phyloP scores from a whole-genome alignment of 2,113 vertebrate genomes.

The Desmodus rotundus region DNA sequence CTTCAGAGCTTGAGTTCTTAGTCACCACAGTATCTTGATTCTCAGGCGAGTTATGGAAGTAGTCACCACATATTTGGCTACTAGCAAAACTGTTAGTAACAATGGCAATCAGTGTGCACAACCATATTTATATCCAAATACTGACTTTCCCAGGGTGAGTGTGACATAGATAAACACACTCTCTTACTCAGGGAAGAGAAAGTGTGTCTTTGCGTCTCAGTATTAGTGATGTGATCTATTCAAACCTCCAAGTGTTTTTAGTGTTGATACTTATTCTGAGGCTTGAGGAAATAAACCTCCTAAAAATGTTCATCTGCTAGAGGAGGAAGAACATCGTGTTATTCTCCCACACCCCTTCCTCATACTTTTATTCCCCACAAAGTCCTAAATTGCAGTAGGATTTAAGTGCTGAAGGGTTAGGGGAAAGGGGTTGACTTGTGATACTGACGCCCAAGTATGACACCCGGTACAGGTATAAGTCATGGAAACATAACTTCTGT shows the following conservation, averaged over 20 bases:
- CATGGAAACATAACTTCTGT: not conserved
- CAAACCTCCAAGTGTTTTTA: not conserved
- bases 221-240: not conserved
- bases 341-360: not conserved
- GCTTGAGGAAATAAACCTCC: not conserved
- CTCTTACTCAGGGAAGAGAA: not conserved
- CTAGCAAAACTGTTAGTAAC: not conserved
- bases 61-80: not conserved
- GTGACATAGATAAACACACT: not conserved
- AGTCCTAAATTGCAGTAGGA: not conserved
- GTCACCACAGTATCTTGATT: not conserved
- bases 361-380: not conserved
- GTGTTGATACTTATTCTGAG: not conserved
- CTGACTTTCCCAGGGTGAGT: not conserved
- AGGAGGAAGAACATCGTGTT: not conserved
- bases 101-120: accelerated
- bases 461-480: not conserved
- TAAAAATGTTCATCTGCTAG: not conserved
- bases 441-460: not conserved
- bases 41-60: not conserved
- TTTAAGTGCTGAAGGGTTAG: not conserved
- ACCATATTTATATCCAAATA: not conserved
- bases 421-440: not conserved
- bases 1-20: not conserved
- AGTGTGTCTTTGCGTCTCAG: not conserved